Percentiles rank a stretch among this genome's conserved stretches.
Conservation (phyloP, 2,888 invertebrate genomes). For the Drosophila ustulata region DNA sequence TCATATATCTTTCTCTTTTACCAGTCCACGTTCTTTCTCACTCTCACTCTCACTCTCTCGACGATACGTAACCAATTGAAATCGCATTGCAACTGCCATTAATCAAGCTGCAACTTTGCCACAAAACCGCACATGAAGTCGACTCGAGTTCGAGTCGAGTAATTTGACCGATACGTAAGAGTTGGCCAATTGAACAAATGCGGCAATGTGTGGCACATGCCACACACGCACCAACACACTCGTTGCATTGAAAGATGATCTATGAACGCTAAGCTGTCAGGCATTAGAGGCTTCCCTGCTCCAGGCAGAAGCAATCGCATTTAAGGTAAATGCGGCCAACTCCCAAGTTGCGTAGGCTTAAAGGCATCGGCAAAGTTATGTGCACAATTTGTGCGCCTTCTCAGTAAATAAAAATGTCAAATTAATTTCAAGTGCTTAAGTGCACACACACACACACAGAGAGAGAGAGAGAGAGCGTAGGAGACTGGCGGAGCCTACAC, state of each 20-base stretch:
- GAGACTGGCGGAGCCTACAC: neutral
- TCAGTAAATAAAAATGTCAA: slow-evolving; percentile 64
- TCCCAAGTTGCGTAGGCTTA: slow-evolving; percentile 10
- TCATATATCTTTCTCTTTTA: neutral
- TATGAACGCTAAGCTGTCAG: slow-evolving; percentile 37
- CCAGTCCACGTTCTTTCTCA: neutral
- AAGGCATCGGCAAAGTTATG: slow-evolving; percentile 33
- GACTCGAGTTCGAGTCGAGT: slow-evolving; percentile 31
- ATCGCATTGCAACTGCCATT: slow-evolving; percentile 63
- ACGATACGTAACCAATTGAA: slow-evolving; percentile 55
- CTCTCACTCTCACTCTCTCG: slow-evolving; percentile 1
- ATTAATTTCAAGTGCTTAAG: slow-evolving; percentile 57
- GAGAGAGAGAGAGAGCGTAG: neutral
- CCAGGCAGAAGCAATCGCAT: neutral
- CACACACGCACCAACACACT: neutral
- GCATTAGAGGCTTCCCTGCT: slow-evolving; percentile 27
- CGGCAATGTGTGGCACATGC: slow-evolving; percentile 8
- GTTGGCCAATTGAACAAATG: slow-evolving; percentile 28
- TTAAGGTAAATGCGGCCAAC: slow-evolving; percentile 14
- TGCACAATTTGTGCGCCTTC: slow-evolving; percentile 38
- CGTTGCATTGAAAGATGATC: slow-evolving; percentile 24
- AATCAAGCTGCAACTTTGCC: slow-evolving; percentile 65
- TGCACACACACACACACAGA: slow-evolving; percentile 35
- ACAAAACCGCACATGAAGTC: slow-evolving; percentile 44
- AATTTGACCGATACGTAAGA: slow-evolving; percentile 26